A percentile compares a stretch with the other conserved stretches of the same genome.
Evolutionary conservation across 2,797 vertebrate species (phyloP).

Genomic region (Melanotaenia boesemani): DNA sequence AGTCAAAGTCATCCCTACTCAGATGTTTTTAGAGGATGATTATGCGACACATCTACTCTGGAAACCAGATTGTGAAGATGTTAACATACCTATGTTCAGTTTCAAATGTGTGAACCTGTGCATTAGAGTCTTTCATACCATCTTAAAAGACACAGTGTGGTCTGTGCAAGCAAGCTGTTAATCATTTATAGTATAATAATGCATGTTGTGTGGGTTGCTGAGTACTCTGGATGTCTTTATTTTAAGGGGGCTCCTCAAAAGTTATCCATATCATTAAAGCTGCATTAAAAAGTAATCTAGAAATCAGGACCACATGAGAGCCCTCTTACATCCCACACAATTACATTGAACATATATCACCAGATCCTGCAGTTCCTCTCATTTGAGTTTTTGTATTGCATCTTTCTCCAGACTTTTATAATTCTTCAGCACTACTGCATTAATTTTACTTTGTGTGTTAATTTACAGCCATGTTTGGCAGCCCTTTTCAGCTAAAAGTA

Average conservation of each 20-base stretch:
- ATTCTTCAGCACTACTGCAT: not conserved
- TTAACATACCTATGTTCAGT: not conserved
- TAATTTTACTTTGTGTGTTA: not conserved
- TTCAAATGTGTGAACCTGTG: slow-evolving; percentile 23
- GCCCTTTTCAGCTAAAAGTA: not conserved
- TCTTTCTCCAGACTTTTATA: not conserved
- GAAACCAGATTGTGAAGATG: not conserved
- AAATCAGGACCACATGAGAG: not conserved
- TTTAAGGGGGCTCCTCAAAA: slow-evolving; percentile 25
- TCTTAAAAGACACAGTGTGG: slow-evolving; percentile 53
- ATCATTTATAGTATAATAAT: slow-evolving; percentile 78
- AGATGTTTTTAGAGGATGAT: not conserved
- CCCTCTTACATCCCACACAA: not conserved
- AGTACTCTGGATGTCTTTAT: slow-evolving; percentile 18
- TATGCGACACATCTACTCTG: not conserved
- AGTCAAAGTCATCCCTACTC: not conserved
- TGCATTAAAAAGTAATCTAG: not conserved
- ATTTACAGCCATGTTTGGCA: not conserved
- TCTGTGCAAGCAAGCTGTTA: slow-evolving; percentile 64
- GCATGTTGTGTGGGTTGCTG: slow-evolving; percentile 46
- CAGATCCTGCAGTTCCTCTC: not conserved
- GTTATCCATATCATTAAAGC: slow-evolving; percentile 3
- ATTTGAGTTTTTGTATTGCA: not conserved
- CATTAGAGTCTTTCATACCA: slow-evolving; percentile 23
- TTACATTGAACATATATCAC: not conserved